Evolutionary conservation across 2,888 invertebrate genomes (phyloP).

Genomic region (Lithophane ornitopus): DNA sequence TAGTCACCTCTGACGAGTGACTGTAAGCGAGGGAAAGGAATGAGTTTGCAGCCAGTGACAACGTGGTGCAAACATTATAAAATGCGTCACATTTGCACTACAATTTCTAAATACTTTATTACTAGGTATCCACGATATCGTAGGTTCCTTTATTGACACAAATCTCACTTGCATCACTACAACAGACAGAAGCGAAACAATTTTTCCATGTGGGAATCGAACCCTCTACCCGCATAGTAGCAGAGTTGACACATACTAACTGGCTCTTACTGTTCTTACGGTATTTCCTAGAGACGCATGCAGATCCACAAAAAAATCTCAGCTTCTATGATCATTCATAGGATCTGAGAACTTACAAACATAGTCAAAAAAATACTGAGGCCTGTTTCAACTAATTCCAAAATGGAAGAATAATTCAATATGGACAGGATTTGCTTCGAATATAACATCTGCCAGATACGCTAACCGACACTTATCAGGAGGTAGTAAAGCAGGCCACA

Average conservation of each 20-base stretch:
- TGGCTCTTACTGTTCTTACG: background rate
- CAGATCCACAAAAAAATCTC: background rate
- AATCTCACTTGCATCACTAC: background rate
- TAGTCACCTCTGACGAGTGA: conserved; percentile 38
- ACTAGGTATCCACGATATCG: background rate
- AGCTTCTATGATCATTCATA: background rate
- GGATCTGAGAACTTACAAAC: background rate
- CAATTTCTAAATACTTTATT: background rate
- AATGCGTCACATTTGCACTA: background rate
- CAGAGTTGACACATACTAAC: background rate
- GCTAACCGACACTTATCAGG: background rate
- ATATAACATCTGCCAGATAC: background rate
- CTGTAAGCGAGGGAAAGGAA: conserved; percentile 3
- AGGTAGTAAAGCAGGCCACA: background rate
- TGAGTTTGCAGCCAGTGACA: conserved; percentile 8
- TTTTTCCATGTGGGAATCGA: background rate
- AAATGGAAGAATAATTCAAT: background rate
- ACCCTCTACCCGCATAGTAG: background rate
- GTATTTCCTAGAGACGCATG: too few species aligned
- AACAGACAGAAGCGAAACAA: background rate
- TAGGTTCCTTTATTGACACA: background rate
- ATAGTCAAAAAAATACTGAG: background rate
- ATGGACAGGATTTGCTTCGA: background rate
- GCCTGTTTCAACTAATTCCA: background rate
- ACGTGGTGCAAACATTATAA: background rate